phyloP scores from a whole-genome alignment of 2,888 invertebrate species.

The Lepidochrysops patricia region DNA sequence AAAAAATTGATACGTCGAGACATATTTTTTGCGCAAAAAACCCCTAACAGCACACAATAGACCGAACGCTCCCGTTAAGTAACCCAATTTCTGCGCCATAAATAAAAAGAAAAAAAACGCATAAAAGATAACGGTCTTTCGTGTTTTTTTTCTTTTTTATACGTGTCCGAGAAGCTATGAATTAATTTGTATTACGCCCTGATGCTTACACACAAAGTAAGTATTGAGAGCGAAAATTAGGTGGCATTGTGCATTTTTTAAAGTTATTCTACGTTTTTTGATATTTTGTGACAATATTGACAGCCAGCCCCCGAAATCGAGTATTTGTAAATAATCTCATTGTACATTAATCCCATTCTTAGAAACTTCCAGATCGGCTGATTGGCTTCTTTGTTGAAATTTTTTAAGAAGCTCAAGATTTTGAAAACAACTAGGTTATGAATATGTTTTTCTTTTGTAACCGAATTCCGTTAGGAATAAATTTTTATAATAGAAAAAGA shows the following conservation, averaged over 20 bases:
- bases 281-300: constrained; percentile 73
- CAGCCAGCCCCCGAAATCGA: constrained; percentile 48
- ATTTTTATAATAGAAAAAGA: neutral
- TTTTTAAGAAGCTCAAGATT: constrained; percentile 53
- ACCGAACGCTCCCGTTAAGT: constrained; percentile 63
- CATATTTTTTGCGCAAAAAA: constrained; percentile 31
- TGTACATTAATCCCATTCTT: constrained; percentile 65
- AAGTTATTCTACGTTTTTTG: constrained; percentile 34
- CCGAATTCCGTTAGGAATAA: neutral
- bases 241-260: constrained; percentile 54
- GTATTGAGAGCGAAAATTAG: constrained; percentile 72
- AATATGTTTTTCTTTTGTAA: constrained; percentile 16
- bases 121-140: constrained; percentile 60
- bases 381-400: constrained; percentile 62
- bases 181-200: constrained; percentile 70
- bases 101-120: constrained; percentile 57
- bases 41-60: constrained; percentile 50
- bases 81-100: constrained; percentile 74
- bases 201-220: constrained; percentile 64
- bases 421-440: constrained; percentile 38
- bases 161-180: constrained; percentile 41
- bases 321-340: constrained; percentile 71
- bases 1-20: constrained; percentile 11
- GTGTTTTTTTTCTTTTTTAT: constrained; percentile 36
- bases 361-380: constrained; percentile 44